A percentile compares a stretch with the other conserved stretches of the same genome.
Conservation (phyloP, 2,797 vertebrate genomes). For the Phataginus tetradactyla region DNA sequence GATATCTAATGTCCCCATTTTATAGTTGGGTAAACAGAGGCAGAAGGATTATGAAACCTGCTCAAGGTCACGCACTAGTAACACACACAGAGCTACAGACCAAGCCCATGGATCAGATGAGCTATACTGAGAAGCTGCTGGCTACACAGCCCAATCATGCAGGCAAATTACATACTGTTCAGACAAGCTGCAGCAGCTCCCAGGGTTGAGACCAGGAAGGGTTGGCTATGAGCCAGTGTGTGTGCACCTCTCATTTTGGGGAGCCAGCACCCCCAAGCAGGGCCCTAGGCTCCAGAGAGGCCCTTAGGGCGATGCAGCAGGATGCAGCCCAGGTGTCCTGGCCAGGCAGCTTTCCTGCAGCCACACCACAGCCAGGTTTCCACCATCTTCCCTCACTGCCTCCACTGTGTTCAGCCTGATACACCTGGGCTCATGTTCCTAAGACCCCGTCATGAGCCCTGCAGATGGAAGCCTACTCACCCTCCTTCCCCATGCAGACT, state of each 20-base stretch:
- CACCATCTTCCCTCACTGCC: background rate
- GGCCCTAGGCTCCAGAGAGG: background rate
- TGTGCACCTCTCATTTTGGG: background rate
- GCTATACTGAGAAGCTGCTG: background rate
- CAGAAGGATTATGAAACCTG: background rate
- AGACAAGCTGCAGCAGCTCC: background rate
- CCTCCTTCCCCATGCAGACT: background rate
- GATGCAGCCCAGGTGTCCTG: background rate
- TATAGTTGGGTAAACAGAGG: background rate
- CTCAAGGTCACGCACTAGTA: background rate
- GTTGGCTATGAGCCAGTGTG: background rate
- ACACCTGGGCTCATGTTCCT: background rate
- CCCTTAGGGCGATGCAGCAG: background rate
- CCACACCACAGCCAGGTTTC: fast-evolving
- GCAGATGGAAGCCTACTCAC: background rate
- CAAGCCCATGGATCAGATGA: background rate
- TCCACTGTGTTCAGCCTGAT: background rate
- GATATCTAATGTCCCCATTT: slow-evolving; percentile 11
- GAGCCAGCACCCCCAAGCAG: background rate
- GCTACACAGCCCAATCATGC: fast-evolving
- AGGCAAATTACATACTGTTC: background rate
- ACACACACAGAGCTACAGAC: background rate
- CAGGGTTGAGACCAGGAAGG: background rate
- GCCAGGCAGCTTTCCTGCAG: background rate
- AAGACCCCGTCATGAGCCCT: background rate